Evolutionary conservation across 2,888 invertebrate genomes (phyloP), one percentile per base, ranked within the genome.

Genomic region (Lathronympha strigana): DNA sequence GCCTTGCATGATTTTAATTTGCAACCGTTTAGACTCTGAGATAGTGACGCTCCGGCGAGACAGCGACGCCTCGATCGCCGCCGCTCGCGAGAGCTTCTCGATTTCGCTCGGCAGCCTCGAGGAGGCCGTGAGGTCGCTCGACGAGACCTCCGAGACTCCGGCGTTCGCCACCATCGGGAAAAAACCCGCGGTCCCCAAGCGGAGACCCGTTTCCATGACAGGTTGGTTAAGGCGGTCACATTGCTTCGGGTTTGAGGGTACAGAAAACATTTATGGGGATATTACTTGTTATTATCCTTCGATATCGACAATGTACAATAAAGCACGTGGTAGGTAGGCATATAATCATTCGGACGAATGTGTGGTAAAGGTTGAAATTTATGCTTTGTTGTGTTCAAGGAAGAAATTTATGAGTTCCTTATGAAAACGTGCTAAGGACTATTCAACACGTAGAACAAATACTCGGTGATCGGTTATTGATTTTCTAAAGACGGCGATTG

Each of bases 201-300:
- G 93, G 66, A 82, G 94, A 67, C 94, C 94, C 8, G 80, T 94
- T 33, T 94, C 94, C 61, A 94, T 94, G 93, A 88, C 93, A 81
- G 94, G 94, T 94, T 81, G 87, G 87, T 74, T 40, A 17, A 36
- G 36, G 15, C 17, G 50, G 17, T 28, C 19, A 23, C 23, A 11
- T 11, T 17, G 15, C 1, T 25, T 25, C 8, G 3, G 43, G 19
- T 43, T 19, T 19, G 11, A 36, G 43, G 40, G 31, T 9, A 31
- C 17, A 17, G 1, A 17, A 40, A 17, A 17, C 8, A 40, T 40
- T 17, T 38, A 38, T 4, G 2, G n/a, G 6, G 15, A 33, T 13
- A 4, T n/a, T n/a, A 33, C 15, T n/a, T 38, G 15, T 21, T 43
- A 11, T 4, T 4, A 11, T 21, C 43, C 11, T 5, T 1, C 28